Evolutionary conservation across 2,888 invertebrate species (phyloP).

Genomic region (Nemurella pictetii): DNA sequence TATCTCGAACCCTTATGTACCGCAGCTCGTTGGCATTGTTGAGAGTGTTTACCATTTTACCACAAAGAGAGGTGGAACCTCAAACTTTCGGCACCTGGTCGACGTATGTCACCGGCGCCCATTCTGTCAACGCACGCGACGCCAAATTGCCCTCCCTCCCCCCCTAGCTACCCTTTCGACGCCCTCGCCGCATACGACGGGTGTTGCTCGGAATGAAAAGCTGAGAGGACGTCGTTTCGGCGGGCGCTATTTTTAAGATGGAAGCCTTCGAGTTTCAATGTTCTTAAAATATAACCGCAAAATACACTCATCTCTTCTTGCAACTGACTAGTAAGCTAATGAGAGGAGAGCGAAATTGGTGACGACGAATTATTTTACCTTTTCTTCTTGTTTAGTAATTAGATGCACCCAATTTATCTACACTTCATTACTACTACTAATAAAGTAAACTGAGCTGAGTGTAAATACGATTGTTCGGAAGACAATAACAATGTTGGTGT

Average conservation of each 20-base stretch:
- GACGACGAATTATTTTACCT: background rate
- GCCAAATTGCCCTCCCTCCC: slow-evolving; percentile 37
- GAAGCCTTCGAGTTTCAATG: slow-evolving; percentile 23
- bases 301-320: slow-evolving; percentile 16
- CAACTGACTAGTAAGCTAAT: background rate
- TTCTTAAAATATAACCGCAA: slow-evolving; percentile 35
- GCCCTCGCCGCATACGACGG: background rate
- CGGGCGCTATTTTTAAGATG: slow-evolving; percentile 37
- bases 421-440: no score
- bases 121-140: slow-evolving; percentile 35
- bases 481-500: background rate
- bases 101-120: slow-evolving; percentile 28
- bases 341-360: background rate
- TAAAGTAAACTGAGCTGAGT: no score
- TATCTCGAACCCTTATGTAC: no score
- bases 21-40: background rate
- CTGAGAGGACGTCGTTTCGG: no score
- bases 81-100: slow-evolving; percentile 39
- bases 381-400: background rate
- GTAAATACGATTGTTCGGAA: background rate
- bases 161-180: background rate
- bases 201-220: no score
- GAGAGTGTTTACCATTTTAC: background rate
- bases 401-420: background rate
- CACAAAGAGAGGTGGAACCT: background rate